Evolutionary conservation across 1,140 invertebrate species (phyloP), one percentile per base, ranked within the genome.

Genomic region (Drosophila baimaii): DNA sequence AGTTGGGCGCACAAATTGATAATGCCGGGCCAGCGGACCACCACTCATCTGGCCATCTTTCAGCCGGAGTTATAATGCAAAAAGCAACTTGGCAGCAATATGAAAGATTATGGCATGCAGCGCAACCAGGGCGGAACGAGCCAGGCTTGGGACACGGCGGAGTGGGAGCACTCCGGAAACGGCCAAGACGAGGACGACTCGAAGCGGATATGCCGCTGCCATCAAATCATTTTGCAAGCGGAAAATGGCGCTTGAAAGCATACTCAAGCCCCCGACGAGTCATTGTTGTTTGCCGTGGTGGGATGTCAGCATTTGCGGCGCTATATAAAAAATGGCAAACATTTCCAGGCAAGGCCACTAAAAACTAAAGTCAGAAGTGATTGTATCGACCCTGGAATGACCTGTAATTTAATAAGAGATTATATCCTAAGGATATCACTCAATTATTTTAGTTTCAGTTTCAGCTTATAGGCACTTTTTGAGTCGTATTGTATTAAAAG

Each of bases 211-310:
- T 71, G 78, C 77, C 64, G 88, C 72, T 81, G 88, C 69, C 83
- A 90, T 88, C 88, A 90, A 90, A 90, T 90, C 83, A 90, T 84
- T 90, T 90, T 84, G 81, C 84, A 75, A 84, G 85, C 84, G 84
- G 84, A 88, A 89, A 84, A 80, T 72, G 77, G 69, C 80, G 81
- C 81, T 89, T 78, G 76, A 79, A 66, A 72, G 56, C 68, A 35
- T 71, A 47, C 66, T 72, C 33, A 39, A 37, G 49, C 27, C 64
- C 37, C 33, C 54, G 41, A 56, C 56, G 51, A 61, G 58, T 75
- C 70, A 76, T 74, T 63, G 72, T 75, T 74, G 70, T 62, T 63
- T 75, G 71, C 51, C 70, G 43, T 72, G 12, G 39, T 59, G 47
- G 51, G 78, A 71, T 79, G 74, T 58, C 81, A 74, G 77, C 80